Evolutionary conservation across 2,113 vertebrate genomes (phyloP).

Genomic region (Cranoglanis bouderius): DNA sequence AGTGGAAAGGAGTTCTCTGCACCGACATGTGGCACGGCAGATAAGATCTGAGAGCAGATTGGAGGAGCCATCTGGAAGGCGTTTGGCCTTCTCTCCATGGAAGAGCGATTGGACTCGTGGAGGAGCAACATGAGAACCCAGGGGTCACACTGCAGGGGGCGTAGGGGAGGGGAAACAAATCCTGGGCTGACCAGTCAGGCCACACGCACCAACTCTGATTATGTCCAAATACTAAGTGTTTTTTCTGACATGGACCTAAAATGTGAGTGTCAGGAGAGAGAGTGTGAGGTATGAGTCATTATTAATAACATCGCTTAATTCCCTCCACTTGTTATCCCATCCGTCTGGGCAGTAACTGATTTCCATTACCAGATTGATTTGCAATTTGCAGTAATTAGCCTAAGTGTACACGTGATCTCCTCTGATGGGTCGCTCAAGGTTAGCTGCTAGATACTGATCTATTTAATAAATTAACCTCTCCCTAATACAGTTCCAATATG

Average conservation of each 20-base stretch:
- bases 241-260: background rate
- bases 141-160: slow-evolving; percentile 47
- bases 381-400: slow-evolving; percentile 32
- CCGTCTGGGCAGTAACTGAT: background rate
- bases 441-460: slow-evolving; percentile 21
- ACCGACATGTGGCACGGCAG: slow-evolving; percentile 44
- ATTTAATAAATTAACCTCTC: slow-evolving; percentile 17
- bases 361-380: slow-evolving; percentile 26
- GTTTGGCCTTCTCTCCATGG: slow-evolving; percentile 67
- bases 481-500: background rate
- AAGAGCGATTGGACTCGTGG: slow-evolving; percentile 60
- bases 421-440: slow-evolving; percentile 24
- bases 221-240: background rate
- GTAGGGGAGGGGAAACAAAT: slow-evolving; percentile 30
- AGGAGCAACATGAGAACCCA: slow-evolving; percentile 44
- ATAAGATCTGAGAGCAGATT: slow-evolving; percentile 73
- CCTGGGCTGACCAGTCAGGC: slow-evolving; percentile 8
- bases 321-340: slow-evolving; percentile 1
- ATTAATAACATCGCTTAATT: slow-evolving; percentile 15
- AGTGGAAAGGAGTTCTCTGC: slow-evolving; percentile 32
- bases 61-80: slow-evolving; percentile 83
- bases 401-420: slow-evolving; percentile 6
- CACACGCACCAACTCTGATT: slow-evolving; percentile 29
- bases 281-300: background rate
- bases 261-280: background rate